Base-by-base conservation (phyloP, 2,888 invertebrate genomes). In the Yponomeuta sedellus region DNA sequence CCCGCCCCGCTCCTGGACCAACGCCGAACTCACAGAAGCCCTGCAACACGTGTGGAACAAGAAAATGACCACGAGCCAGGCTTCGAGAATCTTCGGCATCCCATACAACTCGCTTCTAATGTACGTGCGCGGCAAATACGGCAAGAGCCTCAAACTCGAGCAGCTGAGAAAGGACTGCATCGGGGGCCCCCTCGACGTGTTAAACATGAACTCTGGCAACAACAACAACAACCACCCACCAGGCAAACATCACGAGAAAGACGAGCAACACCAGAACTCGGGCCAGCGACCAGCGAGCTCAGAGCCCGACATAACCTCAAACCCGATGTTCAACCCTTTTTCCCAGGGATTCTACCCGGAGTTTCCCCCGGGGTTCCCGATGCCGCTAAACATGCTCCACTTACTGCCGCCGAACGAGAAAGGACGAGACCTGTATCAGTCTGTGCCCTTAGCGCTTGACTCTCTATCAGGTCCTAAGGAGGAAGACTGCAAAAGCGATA, bases 11-110 rank as follows among this genome's bases (percentile, higher is more conserved):
- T 97, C 97, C 1, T 97, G 97, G 97, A 97, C 97, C 69, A 97
- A 97, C 87, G 96, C 96, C 56, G 97, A 97, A 78, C 92, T 97
- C 65, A 97, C 97, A 65, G 96, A 97, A 86, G 97, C 97, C 1
- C 92, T 97, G 66, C 97, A 97, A 78, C 97, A 97, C 85, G 97
- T 97, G n/a, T 97, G 97, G 97, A 97, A 97, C 86, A 97, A 97
- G 80, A 97, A 97, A 82, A 97, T 97, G 97, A 97, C 97, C 70
- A 97, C 97, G 61, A 97, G 97, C 77, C 97, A 97, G 85, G 97
- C 97, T 11, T 97, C 97, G 28, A 90, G 97, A 70, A 96, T 97
- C 81, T 97, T 97, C 86, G 97, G 97, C 61, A 97, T 97, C 71
- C 97, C 97, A n/a, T 97, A 97, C 93, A 97, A 97, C 88, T 97